Conservation (phyloP, 2,888 invertebrate species). For the Timandra comae region DNA sequence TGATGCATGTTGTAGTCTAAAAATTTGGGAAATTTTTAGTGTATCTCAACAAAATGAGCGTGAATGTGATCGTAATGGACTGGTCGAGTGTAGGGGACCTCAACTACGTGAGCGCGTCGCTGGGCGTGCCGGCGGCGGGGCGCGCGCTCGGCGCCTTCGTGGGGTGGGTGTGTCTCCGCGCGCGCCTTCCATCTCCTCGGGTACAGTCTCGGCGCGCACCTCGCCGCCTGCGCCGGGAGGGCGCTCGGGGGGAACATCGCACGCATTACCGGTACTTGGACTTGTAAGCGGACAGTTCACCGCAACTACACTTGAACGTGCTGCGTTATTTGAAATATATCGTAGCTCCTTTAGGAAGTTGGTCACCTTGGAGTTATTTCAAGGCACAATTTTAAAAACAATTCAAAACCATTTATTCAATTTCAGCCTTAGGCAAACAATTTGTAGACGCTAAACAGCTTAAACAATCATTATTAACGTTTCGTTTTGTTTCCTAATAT, state of each 20-base stretch:
- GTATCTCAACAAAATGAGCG: slow-evolving; percentile 9
- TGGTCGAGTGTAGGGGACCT: slow-evolving; percentile 8
- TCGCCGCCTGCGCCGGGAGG: slow-evolving; percentile 42
- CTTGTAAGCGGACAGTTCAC: no score
- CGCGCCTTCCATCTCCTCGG: slow-evolving; percentile 35
- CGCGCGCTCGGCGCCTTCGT: slow-evolving; percentile 9
- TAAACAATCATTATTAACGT: no score
- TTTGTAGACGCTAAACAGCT: no score
- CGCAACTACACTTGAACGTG: no score
- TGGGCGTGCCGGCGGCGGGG: slow-evolving; percentile 5
- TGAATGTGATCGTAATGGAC: slow-evolving; percentile 15
- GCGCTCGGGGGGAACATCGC: slow-evolving; percentile 30
- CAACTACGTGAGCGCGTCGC: slow-evolving; percentile 8
- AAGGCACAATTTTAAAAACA: no score
- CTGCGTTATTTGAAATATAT: no score
- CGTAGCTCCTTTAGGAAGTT: no score
- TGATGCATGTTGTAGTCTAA: not conserved
- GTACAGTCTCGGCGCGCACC: slow-evolving; percentile 53
- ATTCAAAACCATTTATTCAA: no score
- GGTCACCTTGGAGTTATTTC: no score
- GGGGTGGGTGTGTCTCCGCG: slow-evolving; percentile 7
- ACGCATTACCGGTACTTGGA: slow-evolving; percentile 33
- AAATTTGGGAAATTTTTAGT: slow-evolving; percentile 3
- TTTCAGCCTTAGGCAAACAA: no score
- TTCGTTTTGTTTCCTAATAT: slow-evolving; percentile 8